Evolutionary conservation across 2,113 vertebrate genomes (phyloP).

Genomic region (Alexandromys fortis): DNA sequence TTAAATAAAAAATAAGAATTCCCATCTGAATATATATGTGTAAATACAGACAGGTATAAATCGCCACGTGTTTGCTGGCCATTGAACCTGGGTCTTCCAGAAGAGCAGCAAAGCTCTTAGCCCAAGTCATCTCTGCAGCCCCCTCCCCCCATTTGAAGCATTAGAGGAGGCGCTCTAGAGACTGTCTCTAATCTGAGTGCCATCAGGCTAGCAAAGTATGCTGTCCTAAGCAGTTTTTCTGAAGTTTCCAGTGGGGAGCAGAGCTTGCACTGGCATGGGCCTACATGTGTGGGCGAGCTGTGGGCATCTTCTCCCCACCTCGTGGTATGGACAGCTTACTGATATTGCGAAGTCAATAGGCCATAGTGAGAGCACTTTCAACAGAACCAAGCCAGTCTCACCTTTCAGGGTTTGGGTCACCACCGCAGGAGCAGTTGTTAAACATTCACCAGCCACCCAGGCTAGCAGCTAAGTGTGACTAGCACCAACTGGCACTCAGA

Average conservation of each 20-base stretch:
- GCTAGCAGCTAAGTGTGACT: neutral
- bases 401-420: neutral
- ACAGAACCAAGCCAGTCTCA: constrained; percentile 18
- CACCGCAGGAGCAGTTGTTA: constrained; percentile 11
- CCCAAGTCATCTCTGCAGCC: neutral
- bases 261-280: neutral
- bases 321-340: neutral
- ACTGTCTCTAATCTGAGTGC: neutral
- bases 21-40: neutral
- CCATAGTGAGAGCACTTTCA: constrained; percentile 8
- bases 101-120: neutral
- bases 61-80: neutral
- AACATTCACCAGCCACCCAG: neutral
- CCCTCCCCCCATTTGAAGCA: neutral
- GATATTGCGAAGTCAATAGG: constrained; percentile 3
- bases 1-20: constrained; percentile 40
- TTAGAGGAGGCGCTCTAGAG: neutral
- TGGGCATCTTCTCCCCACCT: neutral
- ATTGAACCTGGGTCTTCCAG: neutral
- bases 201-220: neutral
- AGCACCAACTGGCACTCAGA: neutral
- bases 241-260: neutral
- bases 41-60: neutral
- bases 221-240: neutral
- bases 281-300: neutral